Percentiles rank a stretch among this genome's conserved stretches.
Conservation (phyloP, 2,113 vertebrate species). For the Oplegnathus fasciatus region DNA sequence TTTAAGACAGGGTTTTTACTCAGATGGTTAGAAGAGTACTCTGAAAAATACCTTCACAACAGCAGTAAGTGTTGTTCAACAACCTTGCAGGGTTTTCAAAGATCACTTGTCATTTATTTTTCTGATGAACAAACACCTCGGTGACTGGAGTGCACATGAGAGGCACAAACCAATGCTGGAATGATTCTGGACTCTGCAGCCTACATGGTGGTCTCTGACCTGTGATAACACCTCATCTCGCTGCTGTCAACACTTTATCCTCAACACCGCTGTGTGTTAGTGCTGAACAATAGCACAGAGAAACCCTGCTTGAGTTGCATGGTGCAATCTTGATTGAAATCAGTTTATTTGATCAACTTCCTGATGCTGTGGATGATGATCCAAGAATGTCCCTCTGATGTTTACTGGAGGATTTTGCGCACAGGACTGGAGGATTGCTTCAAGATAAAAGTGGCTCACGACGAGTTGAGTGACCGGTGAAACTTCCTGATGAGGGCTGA, state of each 20-base stretch:
- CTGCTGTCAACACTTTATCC: not conserved
- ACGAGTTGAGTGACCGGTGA: slow-evolving; percentile 1
- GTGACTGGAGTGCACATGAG: not conserved
- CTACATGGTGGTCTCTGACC: not conserved
- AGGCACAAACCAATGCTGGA: slow-evolving; percentile 1
- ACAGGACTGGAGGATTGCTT: not conserved
- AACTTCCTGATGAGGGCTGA: slow-evolving; percentile 24
- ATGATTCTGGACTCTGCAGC: not conserved
- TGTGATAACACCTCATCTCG: not conserved
- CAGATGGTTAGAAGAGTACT: not conserved
- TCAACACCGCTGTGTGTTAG: not conserved
- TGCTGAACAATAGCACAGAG: not conserved
- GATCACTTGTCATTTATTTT: not conserved
- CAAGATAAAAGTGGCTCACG: slow-evolving; percentile 8
- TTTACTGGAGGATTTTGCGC: slow-evolving; percentile 10
- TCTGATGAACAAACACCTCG: not conserved
- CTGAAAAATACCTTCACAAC: not conserved
- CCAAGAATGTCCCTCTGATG: not conserved
- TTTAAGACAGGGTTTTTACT: too few relatives aligned
- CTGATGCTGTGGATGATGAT: not conserved
- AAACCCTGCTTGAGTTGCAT: not conserved
- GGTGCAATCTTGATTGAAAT: not conserved
- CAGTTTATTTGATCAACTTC: not conserved
- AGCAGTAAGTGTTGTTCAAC: not conserved
- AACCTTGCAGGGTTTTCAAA: not conserved